phyloP scores from a whole-genome alignment of 2,797 vertebrate genomes.

The Pitangus sulphuratus region DNA sequence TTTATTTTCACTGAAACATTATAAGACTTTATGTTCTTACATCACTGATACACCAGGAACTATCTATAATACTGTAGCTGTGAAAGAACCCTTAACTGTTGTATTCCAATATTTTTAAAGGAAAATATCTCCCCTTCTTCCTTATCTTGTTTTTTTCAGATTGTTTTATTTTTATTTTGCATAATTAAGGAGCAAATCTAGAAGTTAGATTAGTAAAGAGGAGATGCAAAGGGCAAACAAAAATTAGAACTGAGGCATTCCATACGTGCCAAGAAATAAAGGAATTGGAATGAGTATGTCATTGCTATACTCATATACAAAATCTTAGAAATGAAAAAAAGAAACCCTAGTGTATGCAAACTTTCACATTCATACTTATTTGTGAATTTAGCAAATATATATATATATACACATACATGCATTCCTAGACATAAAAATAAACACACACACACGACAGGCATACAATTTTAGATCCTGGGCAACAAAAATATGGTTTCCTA shows the following conservation, averaged over 20 bases:
- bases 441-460: not conserved
- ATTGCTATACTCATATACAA: rapidly evolving
- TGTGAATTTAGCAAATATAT: not conserved
- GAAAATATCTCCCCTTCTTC: not conserved
- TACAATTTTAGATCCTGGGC: conserved; percentile 8
- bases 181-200: not conserved
- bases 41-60: not conserved
- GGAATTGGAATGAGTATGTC: not conserved
- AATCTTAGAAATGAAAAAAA: not conserved
- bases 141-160: no score
- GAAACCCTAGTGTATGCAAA: not conserved
- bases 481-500: conserved; percentile 38
- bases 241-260: not conserved
- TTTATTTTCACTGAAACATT: not conserved
- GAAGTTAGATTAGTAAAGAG: not conserved
- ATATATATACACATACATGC: not conserved
- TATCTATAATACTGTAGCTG: not conserved
- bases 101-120: not conserved
- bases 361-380: not conserved
- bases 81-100: not conserved
- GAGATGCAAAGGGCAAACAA: not conserved
- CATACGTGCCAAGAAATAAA: not conserved
- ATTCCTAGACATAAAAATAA: not conserved
- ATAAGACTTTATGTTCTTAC: not conserved
- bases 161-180: not conserved